Base-by-base conservation (phyloP, 2,797 vertebrate species). In the Microhierax caerulescens region DNA sequence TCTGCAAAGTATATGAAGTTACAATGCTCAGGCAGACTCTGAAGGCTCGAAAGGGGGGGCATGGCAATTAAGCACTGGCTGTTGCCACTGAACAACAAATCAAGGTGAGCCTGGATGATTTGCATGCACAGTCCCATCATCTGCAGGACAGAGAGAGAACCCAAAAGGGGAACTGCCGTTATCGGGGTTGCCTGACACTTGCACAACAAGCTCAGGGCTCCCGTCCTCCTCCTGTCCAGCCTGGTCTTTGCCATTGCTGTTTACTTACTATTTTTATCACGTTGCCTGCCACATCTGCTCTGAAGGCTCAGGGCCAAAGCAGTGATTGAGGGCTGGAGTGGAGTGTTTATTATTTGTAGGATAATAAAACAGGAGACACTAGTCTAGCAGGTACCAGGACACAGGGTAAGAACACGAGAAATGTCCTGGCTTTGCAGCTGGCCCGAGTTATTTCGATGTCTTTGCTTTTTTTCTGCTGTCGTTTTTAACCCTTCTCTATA, bases 401-500 rank as follows among this genome's bases (percentile, higher is more conserved):
- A 0, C 4, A n/a, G 53, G 43, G 34, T n/a, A 28, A 82, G 56
- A 68, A 18, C 4, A 1, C 14, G 24, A 84, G 32, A 47, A 37
- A 56, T 1, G 9, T 15, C 41, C 84, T 9, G 28, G 14, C 69
- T 86, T 48, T 41, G 57, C 45, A 6, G 50, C 12, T 80, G 64
- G 60, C 43, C 36, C 6, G n/a, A 25, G 41, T 36, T 48, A 8
- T 64, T 92, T 25, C 17, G 56, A 53, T 14, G 27, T 7, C 48
- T 85, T 60, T 9, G 1, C 30, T 51, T 87, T 45, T 18, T 24
- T 61, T 7, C 39, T 53, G n/a, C 56, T 27, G n/a, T 12, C 48
- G 30, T 8, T 76, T 94, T 96, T 97, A 96, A 95, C 88, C 63
- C 83, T 64, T 96, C 37, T 65, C 72, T 63, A 2, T 5, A 39